Evolutionary conservation across 2,888 invertebrate genomes (phyloP), one percentile per base, ranked within the genome.

Genomic region (Cenopis cana): DNA sequence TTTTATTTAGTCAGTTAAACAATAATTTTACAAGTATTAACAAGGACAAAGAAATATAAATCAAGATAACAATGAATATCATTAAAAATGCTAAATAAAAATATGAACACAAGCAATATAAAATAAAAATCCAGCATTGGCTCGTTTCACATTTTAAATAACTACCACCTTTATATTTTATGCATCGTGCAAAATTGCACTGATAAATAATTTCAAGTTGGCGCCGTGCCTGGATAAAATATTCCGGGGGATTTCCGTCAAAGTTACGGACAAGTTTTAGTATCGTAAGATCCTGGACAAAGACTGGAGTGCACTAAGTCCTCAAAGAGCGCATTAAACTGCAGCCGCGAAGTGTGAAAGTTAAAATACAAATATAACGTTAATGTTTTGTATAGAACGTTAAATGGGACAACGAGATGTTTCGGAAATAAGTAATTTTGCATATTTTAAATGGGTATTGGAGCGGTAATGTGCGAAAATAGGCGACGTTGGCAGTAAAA

Each of bases 321-420:
- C 81, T 81, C 78, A 69, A 73, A 61, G 77, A 78, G 79, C 82
- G 83, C 78, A 83, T 85, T 85, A 84, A 83, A 84, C 77, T 81
- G 81, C 79, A 80, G 79, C 85, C 83, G 75, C 82, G 73, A 79
- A 80, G 78, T 78, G 78, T 74, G 74, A 71, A 78, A 82, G 80
- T 78, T 84, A 78, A 83, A 83, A 84, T 79, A 82, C 79, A 82
- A 84, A 82, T 85, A 84, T 77, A 84, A 84, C 74, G 82, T 82
- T 66, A 41, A 60, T 54, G 36, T 52, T 18, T 36, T 52, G 24
- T 64, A 52, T 62, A 50, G 14, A 24, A 64, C 52, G 49, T 20
- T 61, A 17, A 36, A 46, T 38, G 50, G 18, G 49, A 50, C 20
- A 50, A 33, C 33, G 33, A 18, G 9, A 52, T 36, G 36, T 41